A percentile compares a stretch with the other conserved stretches of the same genome.
Evolutionary conservation across 2,888 invertebrate genomes (phyloP).

Genomic region (Heteropelma amictum): DNA sequence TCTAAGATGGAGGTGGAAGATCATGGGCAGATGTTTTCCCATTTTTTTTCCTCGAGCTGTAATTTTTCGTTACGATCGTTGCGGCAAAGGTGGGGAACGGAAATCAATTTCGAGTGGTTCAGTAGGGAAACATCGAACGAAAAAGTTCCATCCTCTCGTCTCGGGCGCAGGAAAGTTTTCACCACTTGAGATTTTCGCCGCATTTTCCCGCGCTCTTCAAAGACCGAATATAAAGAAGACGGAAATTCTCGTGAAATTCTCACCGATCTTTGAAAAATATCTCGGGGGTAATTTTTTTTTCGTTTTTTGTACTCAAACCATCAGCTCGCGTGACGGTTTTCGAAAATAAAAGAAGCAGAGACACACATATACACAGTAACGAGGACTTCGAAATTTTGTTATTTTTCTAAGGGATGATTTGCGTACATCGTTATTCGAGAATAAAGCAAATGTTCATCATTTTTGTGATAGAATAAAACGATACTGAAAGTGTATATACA

Average conservation of each 20-base stretch:
- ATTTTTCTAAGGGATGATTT: too few relatives aligned
- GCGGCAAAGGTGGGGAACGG: slow-evolving; percentile 63
- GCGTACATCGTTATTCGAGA: too few relatives aligned
- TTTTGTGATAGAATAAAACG: too few relatives aligned
- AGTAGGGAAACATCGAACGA: slow-evolving; percentile 62
- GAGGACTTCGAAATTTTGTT: too few relatives aligned
- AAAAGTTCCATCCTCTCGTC: slow-evolving; percentile 39
- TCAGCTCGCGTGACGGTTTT: too few relatives aligned
- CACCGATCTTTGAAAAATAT: neutral
- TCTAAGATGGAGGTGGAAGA: neutral
- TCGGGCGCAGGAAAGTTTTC: slow-evolving; percentile 8
- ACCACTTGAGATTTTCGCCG: slow-evolving; percentile 47
- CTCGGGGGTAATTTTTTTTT: slow-evolving; percentile 1
- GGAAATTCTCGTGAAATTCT: neutral
- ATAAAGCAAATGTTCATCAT: too few relatives aligned
- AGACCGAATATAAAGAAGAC: neutral
- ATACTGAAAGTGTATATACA: too few relatives aligned
- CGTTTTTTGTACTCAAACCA: neutral
- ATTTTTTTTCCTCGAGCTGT: slow-evolving; percentile 53
- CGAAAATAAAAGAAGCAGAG: too few relatives aligned
- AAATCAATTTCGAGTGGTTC: slow-evolving; percentile 69
- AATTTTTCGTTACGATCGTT: slow-evolving; percentile 56
- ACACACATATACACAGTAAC: too few relatives aligned
- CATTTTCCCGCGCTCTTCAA: neutral
- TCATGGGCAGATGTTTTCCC: slow-evolving; percentile 41